These are phyloP conservation scores for Siniperca scherzeri DNA, from an alignment of 2,797 vertebrate genomes.

Conservation along the genomic window DNA sequence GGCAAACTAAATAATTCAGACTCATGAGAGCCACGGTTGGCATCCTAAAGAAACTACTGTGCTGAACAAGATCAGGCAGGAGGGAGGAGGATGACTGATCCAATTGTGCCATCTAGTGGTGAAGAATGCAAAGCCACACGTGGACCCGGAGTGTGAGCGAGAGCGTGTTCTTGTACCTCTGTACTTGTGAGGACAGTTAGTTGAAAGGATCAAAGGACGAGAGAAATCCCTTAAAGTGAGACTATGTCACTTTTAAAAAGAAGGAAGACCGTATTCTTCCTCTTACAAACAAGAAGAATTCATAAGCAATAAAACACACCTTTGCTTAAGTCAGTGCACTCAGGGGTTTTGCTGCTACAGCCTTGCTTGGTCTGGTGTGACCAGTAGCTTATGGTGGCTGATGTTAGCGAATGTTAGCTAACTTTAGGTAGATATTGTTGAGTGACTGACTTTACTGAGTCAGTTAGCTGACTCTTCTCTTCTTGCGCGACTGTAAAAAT, in stretches of 20 bases:
- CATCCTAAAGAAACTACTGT: background rate
- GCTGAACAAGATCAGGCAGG: background rate
- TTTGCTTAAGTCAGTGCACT: no score
- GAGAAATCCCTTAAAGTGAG: background rate
- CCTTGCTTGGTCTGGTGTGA: background rate
- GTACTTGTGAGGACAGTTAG: background rate
- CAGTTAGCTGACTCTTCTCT: background rate
- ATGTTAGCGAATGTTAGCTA: background rate
- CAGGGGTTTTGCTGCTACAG: background rate
- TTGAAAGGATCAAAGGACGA: background rate
- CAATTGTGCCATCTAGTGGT: conserved; percentile 65
- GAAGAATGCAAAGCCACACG: background rate
- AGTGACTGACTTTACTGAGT: no score
- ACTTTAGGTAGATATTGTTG: background rate
- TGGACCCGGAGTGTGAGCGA: background rate
- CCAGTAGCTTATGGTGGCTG: background rate
- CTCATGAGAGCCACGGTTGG: conserved; percentile 19
- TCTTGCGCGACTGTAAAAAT: background rate
- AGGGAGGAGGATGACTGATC: background rate
- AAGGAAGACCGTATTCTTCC: background rate
- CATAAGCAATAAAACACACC: no score
- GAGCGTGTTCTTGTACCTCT: background rate
- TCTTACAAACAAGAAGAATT: background rate
- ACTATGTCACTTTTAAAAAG: background rate
- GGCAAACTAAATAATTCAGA: conserved; percentile 72